Evolutionary conservation across 2,113 vertebrate species (phyloP).

Genomic region (Solea senegalensis): DNA sequence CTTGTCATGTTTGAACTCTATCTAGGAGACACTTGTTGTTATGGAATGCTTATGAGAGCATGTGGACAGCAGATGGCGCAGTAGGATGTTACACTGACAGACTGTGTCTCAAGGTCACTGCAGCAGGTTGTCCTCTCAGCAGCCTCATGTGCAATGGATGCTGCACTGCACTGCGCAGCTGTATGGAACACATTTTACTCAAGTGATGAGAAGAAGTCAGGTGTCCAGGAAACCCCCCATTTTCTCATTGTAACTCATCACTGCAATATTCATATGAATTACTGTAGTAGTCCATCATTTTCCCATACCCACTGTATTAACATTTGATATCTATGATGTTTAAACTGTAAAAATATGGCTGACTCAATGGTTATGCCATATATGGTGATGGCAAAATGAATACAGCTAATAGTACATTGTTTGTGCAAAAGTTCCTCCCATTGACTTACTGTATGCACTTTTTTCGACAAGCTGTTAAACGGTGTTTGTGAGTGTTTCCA

Average conservation of each 20-base stretch:
- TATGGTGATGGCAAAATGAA: too few relatives aligned
- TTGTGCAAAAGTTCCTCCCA: too few relatives aligned
- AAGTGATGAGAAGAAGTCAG: constrained; percentile 8
- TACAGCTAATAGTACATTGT: too few relatives aligned
- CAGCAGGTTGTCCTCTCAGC: constrained; percentile 42
- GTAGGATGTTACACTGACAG: constrained; percentile 23
- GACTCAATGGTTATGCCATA: too few relatives aligned
- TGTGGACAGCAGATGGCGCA: constrained; percentile 71
- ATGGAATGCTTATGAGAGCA: not conserved
- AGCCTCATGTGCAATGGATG: not conserved
- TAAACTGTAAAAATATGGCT: too few relatives aligned
- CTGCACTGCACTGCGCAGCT: constrained; percentile 41
- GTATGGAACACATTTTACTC: constrained; percentile 8
- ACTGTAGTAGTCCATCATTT: not conserved
- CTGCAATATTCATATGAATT: not conserved
- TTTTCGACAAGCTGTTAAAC: too few relatives aligned
- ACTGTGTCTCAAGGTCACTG: constrained; percentile 70
- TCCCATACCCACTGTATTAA: too few relatives aligned
- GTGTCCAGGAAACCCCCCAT: constrained; percentile 17
- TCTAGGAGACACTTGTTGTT: constrained; percentile 4
- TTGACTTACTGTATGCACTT: too few relatives aligned
- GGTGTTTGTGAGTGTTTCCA: too few relatives aligned
- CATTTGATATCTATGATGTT: too few relatives aligned
- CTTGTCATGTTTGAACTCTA: not conserved
- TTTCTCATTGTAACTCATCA: constrained; percentile 12